A percentile compares a stretch with the other conserved stretches of the same genome.
Evolutionary conservation across 2,797 vertebrate genomes (phyloP).

Genomic region (Sylvilagus floridanus): DNA sequence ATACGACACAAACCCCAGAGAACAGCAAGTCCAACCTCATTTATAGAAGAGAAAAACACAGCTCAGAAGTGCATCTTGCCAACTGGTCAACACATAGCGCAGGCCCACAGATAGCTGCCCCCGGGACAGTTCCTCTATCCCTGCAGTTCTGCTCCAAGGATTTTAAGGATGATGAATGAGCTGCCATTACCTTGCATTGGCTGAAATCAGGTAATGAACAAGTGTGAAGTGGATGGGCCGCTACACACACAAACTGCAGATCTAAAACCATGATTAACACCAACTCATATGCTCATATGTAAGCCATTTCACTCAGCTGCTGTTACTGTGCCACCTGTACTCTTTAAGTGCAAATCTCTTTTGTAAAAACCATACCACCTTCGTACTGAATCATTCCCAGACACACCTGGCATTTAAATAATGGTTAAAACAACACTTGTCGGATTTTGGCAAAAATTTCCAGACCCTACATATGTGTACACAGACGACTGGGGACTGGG

Average conservation of each 20-base stretch:
- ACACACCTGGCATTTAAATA: constrained; percentile 17
- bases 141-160: not conserved
- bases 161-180: not conserved
- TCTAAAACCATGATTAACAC: constrained; percentile 18
- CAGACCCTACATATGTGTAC: not conserved
- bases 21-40: constrained; percentile 30
- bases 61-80: not conserved
- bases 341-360: constrained; percentile 21
- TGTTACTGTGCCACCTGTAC: not conserved
- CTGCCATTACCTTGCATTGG: not conserved
- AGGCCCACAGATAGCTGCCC: not conserved
- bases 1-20: constrained; percentile 36
- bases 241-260: not conserved
- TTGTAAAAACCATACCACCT: not conserved
- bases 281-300: not conserved
- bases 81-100: not conserved
- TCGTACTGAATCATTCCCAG: constrained; percentile 28
- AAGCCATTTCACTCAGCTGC: constrained; percentile 6
- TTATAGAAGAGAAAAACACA: constrained; percentile 53
- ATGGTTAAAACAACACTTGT: constrained; percentile 31
- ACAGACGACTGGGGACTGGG: not conserved
- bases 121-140: not conserved
- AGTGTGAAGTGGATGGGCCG: not conserved
- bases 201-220: not conserved
- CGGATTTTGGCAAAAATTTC: constrained; percentile 24